These are phyloP conservation scores for Drosophila simulans DNA, from an alignment of 1,140 invertebrate species.

Conservation along the genomic window DNA sequence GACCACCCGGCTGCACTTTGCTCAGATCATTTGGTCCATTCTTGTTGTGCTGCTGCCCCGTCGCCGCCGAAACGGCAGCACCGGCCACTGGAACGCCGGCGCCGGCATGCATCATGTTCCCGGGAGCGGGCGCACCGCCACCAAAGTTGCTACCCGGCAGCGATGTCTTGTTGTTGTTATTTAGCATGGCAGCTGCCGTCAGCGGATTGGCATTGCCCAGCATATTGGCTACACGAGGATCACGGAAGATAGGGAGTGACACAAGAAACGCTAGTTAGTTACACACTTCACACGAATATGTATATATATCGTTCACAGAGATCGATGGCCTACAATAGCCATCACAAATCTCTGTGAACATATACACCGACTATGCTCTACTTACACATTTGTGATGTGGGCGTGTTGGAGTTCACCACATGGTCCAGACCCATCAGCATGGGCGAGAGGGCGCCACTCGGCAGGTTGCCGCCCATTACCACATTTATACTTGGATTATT, in stretches of 20 bases:
- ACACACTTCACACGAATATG: conserved; percentile 1
- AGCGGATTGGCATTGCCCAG: conserved; percentile 61
- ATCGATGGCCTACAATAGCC: background rate
- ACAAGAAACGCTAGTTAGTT: conserved; percentile 41
- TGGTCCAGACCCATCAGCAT: conserved; percentile 52
- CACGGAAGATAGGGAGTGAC: background rate
- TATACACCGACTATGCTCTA: background rate
- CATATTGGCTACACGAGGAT: conserved; percentile 48
- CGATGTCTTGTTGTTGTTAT: conserved; percentile 71
- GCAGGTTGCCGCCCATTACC: conserved; percentile 35
- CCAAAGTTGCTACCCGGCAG: conserved; percentile 44
- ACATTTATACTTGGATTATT: conserved; percentile 61
- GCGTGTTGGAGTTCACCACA: conserved; percentile 60
- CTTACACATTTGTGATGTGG: conserved; percentile 67
- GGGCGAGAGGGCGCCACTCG: conserved; percentile 51
- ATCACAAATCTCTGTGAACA: background rate
- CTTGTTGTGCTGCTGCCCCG: conserved; percentile 53
- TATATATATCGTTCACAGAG: background rate
- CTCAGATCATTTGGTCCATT: conserved; percentile 65
- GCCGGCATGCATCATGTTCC: conserved; percentile 25
- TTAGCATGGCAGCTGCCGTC: conserved; percentile 67
- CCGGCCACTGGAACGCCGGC: conserved; percentile 10
- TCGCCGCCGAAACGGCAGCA: conserved; percentile 15
- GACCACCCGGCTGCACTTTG: conserved; percentile 24
- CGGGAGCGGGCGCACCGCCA: conserved; percentile 6